Base-by-base conservation (phyloP, 2,113 vertebrate genomes). In the Prolemur simus region DNA sequence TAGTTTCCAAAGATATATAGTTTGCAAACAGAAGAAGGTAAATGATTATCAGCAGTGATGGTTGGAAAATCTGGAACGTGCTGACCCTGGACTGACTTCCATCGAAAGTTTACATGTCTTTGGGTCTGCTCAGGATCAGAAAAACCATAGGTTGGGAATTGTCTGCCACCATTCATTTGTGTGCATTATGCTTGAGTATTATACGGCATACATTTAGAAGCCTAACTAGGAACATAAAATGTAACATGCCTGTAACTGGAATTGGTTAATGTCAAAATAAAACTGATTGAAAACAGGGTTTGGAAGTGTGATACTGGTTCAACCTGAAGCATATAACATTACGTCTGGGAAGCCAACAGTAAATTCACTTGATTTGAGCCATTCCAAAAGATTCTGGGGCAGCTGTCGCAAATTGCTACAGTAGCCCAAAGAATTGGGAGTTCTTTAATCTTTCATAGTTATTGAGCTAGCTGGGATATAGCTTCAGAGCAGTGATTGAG, bases 221-320 rank as follows among this genome's bases (percentile, higher is more conserved):
- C 8, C 54, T 87, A 78, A 74, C 32, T 68, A 56, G 93, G 68
- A 73, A 76, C 37, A 64, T 83, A 94, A 89, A 96, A 89, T 83
- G 34, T 42, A 85, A 49, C 13, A 80, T 86, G 71, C 90, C 87
- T 92, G 54, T 73, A 94, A 96, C 29, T 76, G 91, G 90, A n/a
- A 88, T 94, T 71, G 80, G 69, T 90, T 92, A 91, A 93, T 69
- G 56, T 93, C 68, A 91, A 96, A 93, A 95, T 56, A 92, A 95
- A 95, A 86, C 13, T 83, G 86, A 94, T 63, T 92, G 94, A 78
- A 89, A 96, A 82, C 90, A 82, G 77, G 13, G 25, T 42, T 83
- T 95, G 89, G 77, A 71, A 91, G 85, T 18, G 45, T 68, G 76
- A 88, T 37, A 23, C 66, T 84, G 94, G 4, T 88, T 92, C 78